These are phyloP conservation scores for Gallinago jamesoni DNA, from an alignment of 2,113 vertebrate genomes.

Conservation along the genomic window DNA sequence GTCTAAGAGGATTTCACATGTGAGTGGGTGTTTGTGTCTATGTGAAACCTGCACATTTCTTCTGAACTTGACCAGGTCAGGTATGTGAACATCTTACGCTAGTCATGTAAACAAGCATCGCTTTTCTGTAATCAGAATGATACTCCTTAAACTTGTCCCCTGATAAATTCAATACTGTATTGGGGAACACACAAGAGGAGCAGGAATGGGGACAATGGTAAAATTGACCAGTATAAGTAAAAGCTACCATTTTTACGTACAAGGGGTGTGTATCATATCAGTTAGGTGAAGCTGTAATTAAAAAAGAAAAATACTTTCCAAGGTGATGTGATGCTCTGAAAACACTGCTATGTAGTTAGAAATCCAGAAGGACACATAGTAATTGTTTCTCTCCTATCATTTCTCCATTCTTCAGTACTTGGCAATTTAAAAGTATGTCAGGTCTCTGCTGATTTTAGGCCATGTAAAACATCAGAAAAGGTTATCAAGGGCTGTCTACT, in stretches of 20 bases:
- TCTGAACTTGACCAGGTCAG: not conserved
- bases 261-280: not conserved
- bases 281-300: not conserved
- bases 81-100: not conserved
- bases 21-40: not conserved
- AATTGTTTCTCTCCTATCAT: not conserved
- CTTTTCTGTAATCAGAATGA: not conserved
- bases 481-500: not conserved
- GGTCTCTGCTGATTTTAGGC: slow-evolving; percentile 1
- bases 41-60: not conserved
- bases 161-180: not conserved
- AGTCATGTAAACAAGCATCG: not conserved
- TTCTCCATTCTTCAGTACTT: not conserved
- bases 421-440: slow-evolving; percentile 8
- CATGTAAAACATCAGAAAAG: not conserved
- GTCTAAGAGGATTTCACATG: not conserved
- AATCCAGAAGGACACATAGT: not conserved
- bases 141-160: not conserved
- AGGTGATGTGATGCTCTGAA: not conserved
- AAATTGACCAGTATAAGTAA: not conserved
- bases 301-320: not conserved
- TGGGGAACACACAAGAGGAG: not conserved
- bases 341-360: not conserved
- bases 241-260: not conserved
- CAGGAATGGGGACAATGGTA: not conserved